Evolutionary conservation across 1,140 invertebrate species (phyloP).

Genomic region (Eriosoma lanigerum): DNA sequence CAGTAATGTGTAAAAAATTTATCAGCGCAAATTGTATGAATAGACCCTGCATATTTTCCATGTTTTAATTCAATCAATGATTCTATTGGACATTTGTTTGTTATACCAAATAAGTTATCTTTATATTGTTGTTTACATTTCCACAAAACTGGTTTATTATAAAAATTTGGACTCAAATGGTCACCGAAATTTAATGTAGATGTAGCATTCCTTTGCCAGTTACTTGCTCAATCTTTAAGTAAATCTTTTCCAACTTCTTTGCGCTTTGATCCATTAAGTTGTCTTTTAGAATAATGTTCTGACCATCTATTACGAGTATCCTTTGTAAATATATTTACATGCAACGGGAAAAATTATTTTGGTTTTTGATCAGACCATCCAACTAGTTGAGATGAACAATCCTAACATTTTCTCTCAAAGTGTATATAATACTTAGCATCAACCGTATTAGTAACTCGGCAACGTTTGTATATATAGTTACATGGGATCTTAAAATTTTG

Average conservation of each 20-base stretch:
- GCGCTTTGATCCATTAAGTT: neutral
- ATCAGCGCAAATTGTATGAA: neutral
- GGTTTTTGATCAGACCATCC: neutral
- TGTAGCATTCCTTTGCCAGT: neutral
- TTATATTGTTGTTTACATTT: neutral
- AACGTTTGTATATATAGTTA: constrained; percentile 13
- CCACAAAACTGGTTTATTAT: neutral
- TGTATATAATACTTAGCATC: too few relatives aligned
- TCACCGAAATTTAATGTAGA: neutral
- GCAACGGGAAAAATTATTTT: neutral
- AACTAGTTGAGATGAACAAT: neutral
- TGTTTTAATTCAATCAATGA: constrained; percentile 2
- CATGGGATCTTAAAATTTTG: neutral
- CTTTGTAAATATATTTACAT: neutral
- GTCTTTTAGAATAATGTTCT: constrained; percentile 15
- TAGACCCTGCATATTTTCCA: neutral
- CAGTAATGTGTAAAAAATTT: neutral
- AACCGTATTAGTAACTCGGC: neutral
- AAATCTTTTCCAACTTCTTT: neutral
- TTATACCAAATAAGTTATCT: neutral
- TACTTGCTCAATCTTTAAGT: neutral
- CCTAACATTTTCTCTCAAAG: neutral
- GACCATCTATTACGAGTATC: neutral
- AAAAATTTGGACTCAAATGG: neutral
- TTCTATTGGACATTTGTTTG: neutral